Conservation (phyloP, 1,140 invertebrate species). For the Plectus sambesii region DNA sequence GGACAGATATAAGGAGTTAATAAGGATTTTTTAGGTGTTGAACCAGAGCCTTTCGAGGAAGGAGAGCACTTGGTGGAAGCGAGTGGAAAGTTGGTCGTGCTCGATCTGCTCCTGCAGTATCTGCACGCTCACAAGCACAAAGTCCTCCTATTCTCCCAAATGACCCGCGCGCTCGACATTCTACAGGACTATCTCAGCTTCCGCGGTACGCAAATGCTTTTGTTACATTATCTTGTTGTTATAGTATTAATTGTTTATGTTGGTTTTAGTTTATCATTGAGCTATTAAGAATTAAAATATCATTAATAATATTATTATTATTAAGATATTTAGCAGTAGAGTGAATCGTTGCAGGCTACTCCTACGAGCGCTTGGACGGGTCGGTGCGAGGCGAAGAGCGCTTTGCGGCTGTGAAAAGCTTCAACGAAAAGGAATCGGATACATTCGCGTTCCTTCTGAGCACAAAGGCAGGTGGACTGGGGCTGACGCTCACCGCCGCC, state of each 20-base stretch:
- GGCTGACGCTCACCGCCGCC: conserved; percentile 47
- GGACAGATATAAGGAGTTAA: too few relatives aligned
- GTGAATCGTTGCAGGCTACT: too few relatives aligned
- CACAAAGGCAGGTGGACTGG: conserved; percentile 44
- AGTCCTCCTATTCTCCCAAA: conserved; percentile 89
- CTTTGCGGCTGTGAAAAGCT: conserved; percentile 17
- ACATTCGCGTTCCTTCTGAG: conserved; percentile 20
- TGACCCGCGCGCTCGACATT: conserved; percentile 92
- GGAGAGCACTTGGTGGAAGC: conserved; percentile 48
- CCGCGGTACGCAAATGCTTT: conserved; percentile 35
- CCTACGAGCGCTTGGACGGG: neutral
- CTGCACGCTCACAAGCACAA: conserved; percentile 76
- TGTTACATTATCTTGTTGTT: conserved; percentile 14
- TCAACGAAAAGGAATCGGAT: conserved; percentile 14
- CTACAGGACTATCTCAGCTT: conserved; percentile 61
- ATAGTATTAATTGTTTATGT: neutral
- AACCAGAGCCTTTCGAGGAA: too few relatives aligned
- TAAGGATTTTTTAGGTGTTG: too few relatives aligned
- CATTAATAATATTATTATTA: neutral
- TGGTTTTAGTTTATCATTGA: conserved; percentile 9
- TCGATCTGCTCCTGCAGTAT: conserved; percentile 68
- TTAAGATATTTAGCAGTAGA: too few relatives aligned
- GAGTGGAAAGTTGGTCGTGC: conserved; percentile 70
- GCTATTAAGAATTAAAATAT: neutral
- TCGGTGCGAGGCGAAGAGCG: neutral